phyloP scores from a whole-genome alignment of 1,140 invertebrate species.

The Cotesia typhae region DNA sequence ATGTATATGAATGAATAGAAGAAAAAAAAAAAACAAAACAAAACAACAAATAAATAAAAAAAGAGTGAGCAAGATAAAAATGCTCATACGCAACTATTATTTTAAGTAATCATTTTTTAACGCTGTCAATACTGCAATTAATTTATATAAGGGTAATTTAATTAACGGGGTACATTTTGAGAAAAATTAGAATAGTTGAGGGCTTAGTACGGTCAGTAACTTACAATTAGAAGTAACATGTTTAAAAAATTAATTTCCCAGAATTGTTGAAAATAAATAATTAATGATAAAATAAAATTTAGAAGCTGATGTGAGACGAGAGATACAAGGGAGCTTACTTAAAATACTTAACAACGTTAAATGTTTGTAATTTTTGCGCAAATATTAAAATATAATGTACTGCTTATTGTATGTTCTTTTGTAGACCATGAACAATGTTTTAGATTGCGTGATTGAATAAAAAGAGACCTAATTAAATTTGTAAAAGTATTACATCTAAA shows the following conservation, averaged over 20 bases:
- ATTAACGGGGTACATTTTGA: neutral
- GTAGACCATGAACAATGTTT: neutral
- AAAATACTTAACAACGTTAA: too few relatives aligned
- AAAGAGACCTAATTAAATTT: conserved; percentile 11
- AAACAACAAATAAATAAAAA: neutral
- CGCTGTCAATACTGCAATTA: conserved; percentile 11
- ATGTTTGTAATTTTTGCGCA: too few relatives aligned
- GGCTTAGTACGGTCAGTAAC: too few relatives aligned
- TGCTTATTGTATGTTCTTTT: neutral
- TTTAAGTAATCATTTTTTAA: conserved; percentile 17
- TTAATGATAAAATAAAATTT: too few relatives aligned
- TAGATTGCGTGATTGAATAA: conserved; percentile 5
- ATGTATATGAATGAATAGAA: conserved; percentile 14
- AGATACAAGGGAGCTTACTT: too few relatives aligned
- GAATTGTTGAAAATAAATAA: too few relatives aligned
- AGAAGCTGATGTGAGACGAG: too few relatives aligned
- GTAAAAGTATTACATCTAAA: conserved; percentile 3
- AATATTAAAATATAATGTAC: neutral
- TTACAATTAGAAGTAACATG: too few relatives aligned
- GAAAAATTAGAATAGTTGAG: neutral
- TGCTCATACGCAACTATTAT: conserved; percentile 7
- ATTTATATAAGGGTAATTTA: conserved; percentile 4
- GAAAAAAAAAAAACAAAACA: neutral
- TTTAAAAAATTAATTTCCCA: too few relatives aligned
- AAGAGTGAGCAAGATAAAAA: neutral